These are phyloP conservation scores for Dynastes grantii DNA, from an alignment of 2,888 invertebrate species.

Conservation along the genomic window DNA sequence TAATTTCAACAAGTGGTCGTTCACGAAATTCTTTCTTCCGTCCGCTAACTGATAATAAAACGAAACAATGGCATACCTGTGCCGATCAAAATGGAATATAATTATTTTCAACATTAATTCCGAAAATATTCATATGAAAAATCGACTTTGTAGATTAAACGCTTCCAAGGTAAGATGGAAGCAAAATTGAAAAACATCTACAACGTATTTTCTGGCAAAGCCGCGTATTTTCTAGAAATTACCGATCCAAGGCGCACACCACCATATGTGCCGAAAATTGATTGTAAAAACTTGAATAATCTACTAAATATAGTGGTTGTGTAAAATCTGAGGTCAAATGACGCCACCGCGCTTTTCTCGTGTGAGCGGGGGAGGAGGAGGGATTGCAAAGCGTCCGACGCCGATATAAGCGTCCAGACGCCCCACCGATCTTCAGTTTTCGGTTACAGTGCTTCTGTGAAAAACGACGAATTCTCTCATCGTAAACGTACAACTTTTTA, in stretches of 20 bases:
- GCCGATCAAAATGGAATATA: too few relatives aligned
- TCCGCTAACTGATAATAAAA: background rate
- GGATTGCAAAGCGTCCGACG: slow-evolving; percentile 43
- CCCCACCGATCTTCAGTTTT: slow-evolving; percentile 63
- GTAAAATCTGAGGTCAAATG: slow-evolving; percentile 55
- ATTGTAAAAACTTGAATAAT: slow-evolving; percentile 64
- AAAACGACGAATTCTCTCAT: slow-evolving; percentile 45
- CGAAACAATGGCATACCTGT: background rate
- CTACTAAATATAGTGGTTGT: slow-evolving; percentile 66
- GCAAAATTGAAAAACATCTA: background rate
- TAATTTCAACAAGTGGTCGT: slow-evolving; percentile 31
- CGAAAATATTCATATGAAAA: background rate
- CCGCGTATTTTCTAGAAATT: slow-evolving; percentile 43
- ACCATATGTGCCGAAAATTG: slow-evolving; percentile 49
- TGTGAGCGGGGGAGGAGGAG: slow-evolving; percentile 25
- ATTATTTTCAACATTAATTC: too few relatives aligned
- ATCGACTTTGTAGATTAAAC: background rate
- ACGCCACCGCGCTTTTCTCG: slow-evolving; percentile 30
- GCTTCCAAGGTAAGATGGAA: background rate
- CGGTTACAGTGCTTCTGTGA: slow-evolving; percentile 59
- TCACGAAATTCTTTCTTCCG: background rate
- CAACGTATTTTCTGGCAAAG: slow-evolving; percentile 22
- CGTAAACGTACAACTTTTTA: background rate
- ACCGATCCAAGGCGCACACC: slow-evolving; percentile 31
- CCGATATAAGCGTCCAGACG: slow-evolving; percentile 67